Percentiles rank a stretch among this genome's conserved stretches.
phyloP scores from a whole-genome alignment of 2,113 vertebrate species.

The Prionailurus viverrinus region DNA sequence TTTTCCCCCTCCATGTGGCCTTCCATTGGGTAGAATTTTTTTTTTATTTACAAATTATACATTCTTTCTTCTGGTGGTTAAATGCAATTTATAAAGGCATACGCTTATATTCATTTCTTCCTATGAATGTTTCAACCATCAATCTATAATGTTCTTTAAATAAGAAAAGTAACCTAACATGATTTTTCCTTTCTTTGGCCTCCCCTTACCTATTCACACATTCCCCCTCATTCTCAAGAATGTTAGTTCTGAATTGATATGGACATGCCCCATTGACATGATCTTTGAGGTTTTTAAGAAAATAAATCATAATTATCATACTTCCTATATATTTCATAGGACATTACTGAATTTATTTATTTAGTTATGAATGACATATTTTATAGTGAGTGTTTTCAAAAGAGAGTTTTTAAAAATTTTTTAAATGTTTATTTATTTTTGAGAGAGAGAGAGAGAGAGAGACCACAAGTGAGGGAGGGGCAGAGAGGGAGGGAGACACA shows the following conservation, averaged over 20 bases:
- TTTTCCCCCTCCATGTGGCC: too few relatives aligned
- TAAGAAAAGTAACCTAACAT: neutral
- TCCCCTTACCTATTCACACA: neutral
- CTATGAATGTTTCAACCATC: neutral
- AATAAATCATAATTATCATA: neutral
- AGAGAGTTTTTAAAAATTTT: too few relatives aligned
- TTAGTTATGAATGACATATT: neutral
- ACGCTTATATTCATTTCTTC: neutral
- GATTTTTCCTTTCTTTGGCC: neutral
- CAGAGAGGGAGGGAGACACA: too few relatives aligned
- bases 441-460: too few relatives aligned
- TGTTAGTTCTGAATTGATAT: conserved; percentile 1
- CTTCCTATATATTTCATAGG: neutral
- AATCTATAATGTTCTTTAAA: neutral
- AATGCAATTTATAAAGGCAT: neutral
- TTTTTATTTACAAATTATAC: neutral
- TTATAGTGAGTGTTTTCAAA: neutral
- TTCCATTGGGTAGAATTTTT: neutral
- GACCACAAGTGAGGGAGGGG: too few relatives aligned
- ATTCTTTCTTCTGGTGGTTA: neutral
- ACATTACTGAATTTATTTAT: neutral
- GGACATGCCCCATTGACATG: neutral
- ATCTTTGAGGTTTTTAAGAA: neutral
- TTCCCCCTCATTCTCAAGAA: neutral
- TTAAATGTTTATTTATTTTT: too few relatives aligned